phyloP scores from a whole-genome alignment of 2,797 vertebrate species.

The Centroberyx gerrardi region DNA sequence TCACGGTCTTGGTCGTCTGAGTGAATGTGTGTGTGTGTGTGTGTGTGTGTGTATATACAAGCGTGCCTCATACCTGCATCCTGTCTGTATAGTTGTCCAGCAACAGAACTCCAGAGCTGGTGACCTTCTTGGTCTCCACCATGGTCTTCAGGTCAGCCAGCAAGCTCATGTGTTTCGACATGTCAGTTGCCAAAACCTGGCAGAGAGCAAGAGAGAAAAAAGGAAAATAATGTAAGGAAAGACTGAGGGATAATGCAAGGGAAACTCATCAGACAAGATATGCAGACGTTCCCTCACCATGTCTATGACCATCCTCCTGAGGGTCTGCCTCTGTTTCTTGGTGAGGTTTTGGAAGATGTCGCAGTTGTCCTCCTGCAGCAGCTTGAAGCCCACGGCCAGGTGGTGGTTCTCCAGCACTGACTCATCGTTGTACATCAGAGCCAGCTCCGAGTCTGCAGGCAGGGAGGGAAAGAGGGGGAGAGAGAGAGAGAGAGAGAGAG shows the following conservation, averaged over 20 bases:
- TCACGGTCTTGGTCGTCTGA: background rate
- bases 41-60: background rate
- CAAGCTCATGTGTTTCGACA: conserved; percentile 99
- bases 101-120: conserved; percentile 96
- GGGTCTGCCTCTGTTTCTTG: conserved; percentile 95
- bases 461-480: background rate
- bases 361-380: conserved; percentile 97
- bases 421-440: conserved; percentile 98
- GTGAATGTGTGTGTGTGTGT: background rate
- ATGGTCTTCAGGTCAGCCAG: conserved; percentile 98
- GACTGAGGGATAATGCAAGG: background rate
- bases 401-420: conserved; percentile 99
- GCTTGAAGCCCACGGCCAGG: conserved; percentile 96
- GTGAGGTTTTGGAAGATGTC: conserved; percentile 99
- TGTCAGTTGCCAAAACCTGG: conserved; percentile 97
- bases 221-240: background rate
- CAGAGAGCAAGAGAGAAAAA: conserved; percentile 4
- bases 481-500: background rate
- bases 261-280: background rate
- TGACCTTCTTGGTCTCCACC: conserved; percentile 99
- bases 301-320: conserved; percentile 98
- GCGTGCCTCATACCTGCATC: conserved; percentile 90
- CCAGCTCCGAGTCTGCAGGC: conserved; percentile 94
- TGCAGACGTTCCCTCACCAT: conserved; percentile 87
- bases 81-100: conserved; percentile 98